A percentile compares a stretch with the other conserved stretches of the same genome.
These are phyloP conservation scores for Syrphus vitripennis DNA, from an alignment of 2,888 invertebrate genomes.

Conservation along the genomic window DNA sequence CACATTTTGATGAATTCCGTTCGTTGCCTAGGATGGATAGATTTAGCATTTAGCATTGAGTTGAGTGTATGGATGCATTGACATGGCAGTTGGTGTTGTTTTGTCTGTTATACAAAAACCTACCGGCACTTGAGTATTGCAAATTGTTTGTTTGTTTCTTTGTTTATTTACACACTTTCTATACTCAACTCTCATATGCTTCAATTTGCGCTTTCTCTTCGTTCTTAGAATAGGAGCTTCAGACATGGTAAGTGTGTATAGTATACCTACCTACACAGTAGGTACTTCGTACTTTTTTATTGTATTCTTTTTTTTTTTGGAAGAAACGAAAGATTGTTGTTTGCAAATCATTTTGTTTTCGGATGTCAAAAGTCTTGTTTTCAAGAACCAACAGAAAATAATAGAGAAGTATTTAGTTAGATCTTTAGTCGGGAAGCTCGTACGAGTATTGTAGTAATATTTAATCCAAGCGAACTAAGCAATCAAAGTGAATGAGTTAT, in stretches of 20 bases:
- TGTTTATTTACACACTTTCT: conserved; percentile 39
- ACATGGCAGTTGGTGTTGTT: neutral
- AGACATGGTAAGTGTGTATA: neutral
- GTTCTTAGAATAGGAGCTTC: neutral
- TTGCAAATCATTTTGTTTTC: conserved; percentile 46
- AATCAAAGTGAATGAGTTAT: neutral
- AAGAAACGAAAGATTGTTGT: conserved; percentile 9
- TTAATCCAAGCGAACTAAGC: neutral
- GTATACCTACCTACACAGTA: too few species aligned
- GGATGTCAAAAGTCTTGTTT: conserved; percentile 44
- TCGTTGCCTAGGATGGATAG: neutral
- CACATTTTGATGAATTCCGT: conserved; percentile 30
- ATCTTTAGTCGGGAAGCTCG: neutral
- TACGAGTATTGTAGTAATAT: neutral
- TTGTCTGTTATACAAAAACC: conserved; percentile 17
- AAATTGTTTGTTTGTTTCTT: conserved; percentile 26
- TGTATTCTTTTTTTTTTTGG: neutral
- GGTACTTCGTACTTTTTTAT: neutral
- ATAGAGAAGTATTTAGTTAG: conserved; percentile 8
- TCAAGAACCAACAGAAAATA: neutral
- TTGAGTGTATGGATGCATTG: neutral
- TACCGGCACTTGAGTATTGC: neutral
- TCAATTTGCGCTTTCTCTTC: conserved; percentile 1
- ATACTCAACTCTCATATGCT: conserved; percentile 14
- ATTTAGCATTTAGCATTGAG: conserved; percentile 4